Base-by-base conservation (phyloP, 2,113 vertebrate genomes). In the Hassar affinis region DNA sequence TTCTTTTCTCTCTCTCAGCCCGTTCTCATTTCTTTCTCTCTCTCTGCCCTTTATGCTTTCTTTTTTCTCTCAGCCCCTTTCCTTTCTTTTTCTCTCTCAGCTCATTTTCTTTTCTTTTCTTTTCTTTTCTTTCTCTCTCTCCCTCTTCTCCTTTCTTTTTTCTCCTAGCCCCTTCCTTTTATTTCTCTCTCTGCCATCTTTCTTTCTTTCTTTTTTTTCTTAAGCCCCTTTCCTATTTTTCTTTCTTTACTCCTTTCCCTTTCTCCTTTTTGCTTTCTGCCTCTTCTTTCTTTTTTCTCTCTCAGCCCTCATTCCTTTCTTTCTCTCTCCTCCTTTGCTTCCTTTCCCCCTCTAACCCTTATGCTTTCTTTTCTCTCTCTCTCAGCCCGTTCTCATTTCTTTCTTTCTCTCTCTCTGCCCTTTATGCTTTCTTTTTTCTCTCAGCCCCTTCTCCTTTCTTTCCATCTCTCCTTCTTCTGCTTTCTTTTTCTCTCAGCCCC, bases 161-260 rank as follows among this genome's bases (percentile, higher is more conserved):
- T 5, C 3, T 1, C n/a, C n/a, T n/a, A n/a, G n/a, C n/a, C n/a
- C n/a, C n/a, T n/a, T n/a, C n/a, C n/a, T n/a, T n/a, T n/a, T n/a
- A n/a, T n/a, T n/a, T n/a, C 3, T 42, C 33, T 9, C 12, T 9
- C 1, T 25, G 0, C 1, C 17, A 1, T 1, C 10, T 7, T 9
- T 9, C 20, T 17, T 33, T 18, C 47, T 49, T 49, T 49, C 47
- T 10, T 12, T 9, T 9, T 15, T 64, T 30, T 68, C 35, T n/a
- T n/a, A n/a, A n/a, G n/a, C n/a, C n/a, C n/a, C n/a, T n/a, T n/a
- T n/a, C n/a, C n/a, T n/a, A n/a, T 33, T 0, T 35, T 12, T 33
- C 2, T 64, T 6, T 33, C 1, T 66, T 1, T 68, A 6, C 22
- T 9, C 47, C 10, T 10, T 3, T 45, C 22, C 2, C 20, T 69